Evolutionary conservation across 2,888 invertebrate species (phyloP), one percentile per base, ranked within the genome.

Genomic region (Melanostoma scalare): DNA sequence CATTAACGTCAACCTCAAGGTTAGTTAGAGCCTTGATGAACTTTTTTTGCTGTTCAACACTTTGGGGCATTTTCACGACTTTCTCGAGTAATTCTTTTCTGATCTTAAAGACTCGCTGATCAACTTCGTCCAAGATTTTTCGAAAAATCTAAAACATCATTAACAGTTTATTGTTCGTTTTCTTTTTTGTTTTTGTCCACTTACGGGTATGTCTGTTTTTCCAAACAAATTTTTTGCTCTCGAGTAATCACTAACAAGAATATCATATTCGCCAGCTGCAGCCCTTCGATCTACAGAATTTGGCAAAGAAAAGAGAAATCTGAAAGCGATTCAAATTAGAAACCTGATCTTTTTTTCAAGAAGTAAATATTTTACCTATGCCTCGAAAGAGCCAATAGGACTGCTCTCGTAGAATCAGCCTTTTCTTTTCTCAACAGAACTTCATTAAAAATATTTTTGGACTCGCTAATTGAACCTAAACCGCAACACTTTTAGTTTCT

Each of bases 211-310:
- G 90, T 98, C 97, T 38, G 97, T 97, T 91, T 97, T 97, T 76
- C 97, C 96, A 92, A 99, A 99, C 35, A 99, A 92, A 89, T 98
- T 97, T 90, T 97, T 98, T 3, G 98, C 99, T 87, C 99, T 93
- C 1, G 97, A 96, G 90, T 99, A 99, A 91, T 99, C 99, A 89
- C 98, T 99, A 78, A 99, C 97, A 31, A 99, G 98, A 63, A 98
- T 94, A 90, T 99, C 98, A 90, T 98, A 99, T 89, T 99, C 99
- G 63, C 97, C 98, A 88, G 96, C 96, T 87, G 96, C 94, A 81
- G 99, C 97, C 88, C 98, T 98, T 86, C 95, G 95, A 88, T 99
- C 98, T 60, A 99, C 98, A 56, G 96, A 96, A 44, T 97, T 96
- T 0, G 99, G 99, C 87, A 99, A 93, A 90, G 98, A 98, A 91